Conservation (phyloP, 2,113 vertebrate genomes). For the Macroglossus sobrinus region DNA sequence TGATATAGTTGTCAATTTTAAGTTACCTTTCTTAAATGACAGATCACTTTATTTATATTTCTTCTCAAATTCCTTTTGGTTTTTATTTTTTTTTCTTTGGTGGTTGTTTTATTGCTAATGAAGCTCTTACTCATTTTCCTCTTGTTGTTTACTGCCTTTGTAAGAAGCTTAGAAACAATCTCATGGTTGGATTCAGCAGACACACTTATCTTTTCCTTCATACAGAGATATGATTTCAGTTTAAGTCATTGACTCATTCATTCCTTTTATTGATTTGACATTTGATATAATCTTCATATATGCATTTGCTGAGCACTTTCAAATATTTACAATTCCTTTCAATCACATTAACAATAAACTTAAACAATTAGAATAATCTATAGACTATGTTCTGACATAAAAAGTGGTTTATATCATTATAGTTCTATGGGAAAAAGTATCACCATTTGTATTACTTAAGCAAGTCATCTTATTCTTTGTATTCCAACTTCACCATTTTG, state of each 20-base stretch:
- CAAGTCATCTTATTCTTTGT: background rate
- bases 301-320: background rate
- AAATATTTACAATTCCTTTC: background rate
- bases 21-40: constrained; percentile 1
- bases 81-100: background rate
- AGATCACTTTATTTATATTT: background rate
- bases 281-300: background rate
- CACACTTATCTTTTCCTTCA: background rate
- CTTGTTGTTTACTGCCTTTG: background rate
- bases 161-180: background rate
- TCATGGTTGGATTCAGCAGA: background rate
- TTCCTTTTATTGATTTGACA: background rate
- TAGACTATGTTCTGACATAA: background rate
- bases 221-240: background rate
- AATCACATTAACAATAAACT: background rate
- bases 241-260: background rate
- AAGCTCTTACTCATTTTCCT: background rate
- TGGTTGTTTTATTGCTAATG: background rate
- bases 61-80: background rate
- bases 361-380: background rate
- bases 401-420: background rate
- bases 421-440: background rate
- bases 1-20: background rate
- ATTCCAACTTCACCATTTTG: background rate
- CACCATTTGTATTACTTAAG: background rate